Evolutionary conservation across 2,797 vertebrate genomes (phyloP), one percentile per base, ranked within the genome.

Genomic region (Gymnoscopelus microlampas): DNA sequence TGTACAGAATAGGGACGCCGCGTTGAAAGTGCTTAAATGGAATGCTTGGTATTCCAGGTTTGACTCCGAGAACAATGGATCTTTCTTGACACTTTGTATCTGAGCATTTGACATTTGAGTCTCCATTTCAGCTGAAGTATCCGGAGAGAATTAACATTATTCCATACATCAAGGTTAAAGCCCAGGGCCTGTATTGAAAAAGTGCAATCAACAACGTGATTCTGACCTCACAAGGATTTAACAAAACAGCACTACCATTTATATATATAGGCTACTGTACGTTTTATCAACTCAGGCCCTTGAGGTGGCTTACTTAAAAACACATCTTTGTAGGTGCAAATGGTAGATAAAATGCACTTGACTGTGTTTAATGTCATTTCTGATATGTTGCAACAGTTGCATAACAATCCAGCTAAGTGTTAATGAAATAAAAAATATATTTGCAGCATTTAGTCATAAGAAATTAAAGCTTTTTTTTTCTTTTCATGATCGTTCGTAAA

Each of bases 391-490:
- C 54, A 53, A 55, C n/a, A 47, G 60, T 68, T 76, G 67, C 74
- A 82, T 53, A 29, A 81, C 12, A 80, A 78, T 64, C 3, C 32
- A 63, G 35, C 57, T 53, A 44, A 77, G 68, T 5, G n/a, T 60
- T 14, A 64, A 63, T 47, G 10, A 66, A 78, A 68, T 49, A 64
- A 75, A 75, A 68, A 75, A 73, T 15, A 51, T 54, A 65, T 62
- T 59, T 85, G 73, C 80, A 87, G 82, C 74, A 74, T 81, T 79
- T 78, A 78, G 70, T 84, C 8, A 68, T 13, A 59, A 5, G 54
- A 87, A 87, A 88, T 71, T 83, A 87, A 91, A 91, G 88, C 85
- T 35, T 24, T 78, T 44, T 35, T 24, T 78, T 44, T 73, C 66
- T 72, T 65, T 47, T 64, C 32, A 76, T 84, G 76, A 2, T 32